phyloP scores from a whole-genome alignment of 2,888 invertebrate genomes.

The Electrophaes corylata region DNA sequence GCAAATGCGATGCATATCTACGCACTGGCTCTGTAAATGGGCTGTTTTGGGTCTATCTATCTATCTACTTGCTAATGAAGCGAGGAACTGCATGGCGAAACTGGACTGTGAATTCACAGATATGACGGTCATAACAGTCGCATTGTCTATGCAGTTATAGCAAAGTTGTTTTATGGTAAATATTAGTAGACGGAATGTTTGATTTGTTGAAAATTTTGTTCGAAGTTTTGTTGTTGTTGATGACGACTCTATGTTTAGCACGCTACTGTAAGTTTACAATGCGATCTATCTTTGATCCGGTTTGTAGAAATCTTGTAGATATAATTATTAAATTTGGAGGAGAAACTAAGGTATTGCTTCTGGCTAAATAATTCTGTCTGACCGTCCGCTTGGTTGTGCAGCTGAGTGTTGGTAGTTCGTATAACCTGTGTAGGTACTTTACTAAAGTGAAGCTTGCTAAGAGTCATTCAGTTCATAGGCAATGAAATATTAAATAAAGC shows the following conservation, averaged over 20 bases:
- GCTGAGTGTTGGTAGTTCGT: neutral
- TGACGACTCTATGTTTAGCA: constrained; percentile 30
- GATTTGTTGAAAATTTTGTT: constrained; percentile 38
- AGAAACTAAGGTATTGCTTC: neutral
- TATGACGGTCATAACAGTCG: constrained; percentile 69
- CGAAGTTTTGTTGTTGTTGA: constrained; percentile 31
- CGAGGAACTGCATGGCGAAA: constrained; percentile 67
- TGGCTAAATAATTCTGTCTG: neutral
- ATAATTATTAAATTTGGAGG: neutral
- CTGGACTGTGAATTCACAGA: constrained; percentile 73
- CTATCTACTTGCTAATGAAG: constrained; percentile 83
- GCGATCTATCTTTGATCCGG: constrained; percentile 16
- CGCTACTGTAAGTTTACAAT: constrained; percentile 30
- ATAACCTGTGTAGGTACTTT: neutral
- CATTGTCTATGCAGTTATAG: constrained; percentile 63
- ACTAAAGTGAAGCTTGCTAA: neutral
- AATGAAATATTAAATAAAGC: neutral
- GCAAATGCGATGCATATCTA: constrained; percentile 79
- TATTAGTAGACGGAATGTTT: constrained; percentile 39
- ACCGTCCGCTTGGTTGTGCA: too few species aligned
- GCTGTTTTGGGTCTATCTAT: constrained; percentile 81
- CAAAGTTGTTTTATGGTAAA: constrained; percentile 64
- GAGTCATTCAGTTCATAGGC: neutral
- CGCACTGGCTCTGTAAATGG: constrained; percentile 78
- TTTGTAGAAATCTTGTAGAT: neutral